Evolutionary conservation across 2,113 vertebrate species (phyloP), one percentile per base, ranked within the genome.

Genomic region (Myanophis thanlyinensis): DNA sequence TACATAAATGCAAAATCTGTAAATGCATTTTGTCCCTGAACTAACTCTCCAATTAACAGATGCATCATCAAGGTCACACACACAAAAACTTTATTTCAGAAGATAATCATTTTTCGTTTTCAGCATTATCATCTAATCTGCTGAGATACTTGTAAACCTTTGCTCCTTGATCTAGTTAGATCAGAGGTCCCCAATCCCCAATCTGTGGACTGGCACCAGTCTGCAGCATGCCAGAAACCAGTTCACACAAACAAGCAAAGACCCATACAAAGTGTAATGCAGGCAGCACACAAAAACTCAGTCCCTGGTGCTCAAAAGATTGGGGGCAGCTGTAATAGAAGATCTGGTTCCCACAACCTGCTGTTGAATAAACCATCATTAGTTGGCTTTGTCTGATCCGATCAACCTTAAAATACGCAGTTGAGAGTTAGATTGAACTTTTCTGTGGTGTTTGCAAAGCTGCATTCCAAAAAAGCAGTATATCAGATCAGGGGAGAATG

Each of bases 71-170:
- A 44, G 8, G 27, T 92, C 51, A 84, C 53, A 93, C 89, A 89
- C 85, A 87, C 59, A 87, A 92, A 90, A 92, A 51, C 4, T 15
- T 27, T 48, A 25, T 20, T 84, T 40, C 73, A 56, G 92, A 94
- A 87, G 89, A 80, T 22, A 44, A 1, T 67, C 0, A 0, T 35
- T 80, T 80, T 80, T 80, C n/a, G 40, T 40, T 40, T 80, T 80
- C 67, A 80, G 15, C 15, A 40, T 80, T 80, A 40, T 80, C 40
- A 35, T 5, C n/a, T 73, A 35, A 40, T 80, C 73, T 44, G 2
- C 73, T 44, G 35, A 80, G 18, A 80, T 40, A 44, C 73, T 80
- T n/a, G 30, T 67, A 30, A 18, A n/a, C 30, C n/a, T 35, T 80
- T 80, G 73, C 18, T 80, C 18, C 73, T 44, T 80, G 73, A 40